Evolutionary conservation across 2,113 vertebrate species (phyloP).

Genomic region (Lamprotornis superbus): DNA sequence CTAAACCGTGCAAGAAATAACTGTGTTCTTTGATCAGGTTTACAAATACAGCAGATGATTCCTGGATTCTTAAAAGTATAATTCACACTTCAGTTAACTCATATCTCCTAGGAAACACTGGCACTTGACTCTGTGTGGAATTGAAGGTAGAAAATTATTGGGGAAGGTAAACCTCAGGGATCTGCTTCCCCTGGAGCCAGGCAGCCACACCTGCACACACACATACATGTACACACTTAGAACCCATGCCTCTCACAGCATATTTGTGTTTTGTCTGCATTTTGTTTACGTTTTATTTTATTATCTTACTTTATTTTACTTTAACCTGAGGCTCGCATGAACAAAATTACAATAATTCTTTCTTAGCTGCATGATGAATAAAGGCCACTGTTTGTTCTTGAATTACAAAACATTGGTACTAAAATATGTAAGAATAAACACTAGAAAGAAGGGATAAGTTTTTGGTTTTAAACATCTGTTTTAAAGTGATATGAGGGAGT

Average conservation of each 20-base stretch:
- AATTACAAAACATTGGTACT: constrained; percentile 1
- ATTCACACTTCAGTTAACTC: neutral
- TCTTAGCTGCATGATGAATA: neutral
- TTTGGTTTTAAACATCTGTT: constrained; percentile 67
- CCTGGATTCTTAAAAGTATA: neutral
- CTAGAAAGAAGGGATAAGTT: constrained; percentile 3
- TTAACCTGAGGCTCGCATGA: neutral
- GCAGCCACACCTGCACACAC: neutral
- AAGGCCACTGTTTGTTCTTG: neutral
- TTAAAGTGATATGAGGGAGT: constrained; percentile 54
- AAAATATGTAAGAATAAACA: constrained; percentile 44
- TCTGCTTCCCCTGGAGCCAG: neutral
- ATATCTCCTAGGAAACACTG: neutral
- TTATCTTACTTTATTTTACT: neutral
- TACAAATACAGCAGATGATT: neutral
- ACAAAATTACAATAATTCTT: neutral
- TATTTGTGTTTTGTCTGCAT: neutral
- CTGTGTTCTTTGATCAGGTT: neutral
- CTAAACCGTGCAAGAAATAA: neutral
- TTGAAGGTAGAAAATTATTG: neutral
- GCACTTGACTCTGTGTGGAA: neutral
- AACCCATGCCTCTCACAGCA: neutral
- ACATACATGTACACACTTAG: neutral
- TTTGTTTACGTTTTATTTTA: neutral
- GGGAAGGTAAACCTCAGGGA: neutral